phyloP scores from a whole-genome alignment of 2,888 invertebrate species.

The Pachycephus smyrnensis region DNA sequence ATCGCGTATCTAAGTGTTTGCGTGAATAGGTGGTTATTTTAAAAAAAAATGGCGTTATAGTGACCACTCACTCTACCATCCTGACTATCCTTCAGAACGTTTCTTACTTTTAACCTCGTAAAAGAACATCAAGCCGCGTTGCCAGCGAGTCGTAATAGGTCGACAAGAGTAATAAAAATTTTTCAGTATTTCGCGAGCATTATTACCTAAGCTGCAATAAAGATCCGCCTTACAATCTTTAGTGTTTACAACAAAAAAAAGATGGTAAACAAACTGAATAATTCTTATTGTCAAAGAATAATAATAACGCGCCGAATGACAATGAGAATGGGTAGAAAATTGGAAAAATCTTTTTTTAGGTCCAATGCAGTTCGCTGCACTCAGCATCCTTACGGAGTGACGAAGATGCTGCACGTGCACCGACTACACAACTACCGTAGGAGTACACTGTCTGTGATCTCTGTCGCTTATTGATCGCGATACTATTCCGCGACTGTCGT shows the following conservation, averaged over 20 bases:
- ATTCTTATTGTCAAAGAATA: neutral
- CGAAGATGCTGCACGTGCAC: neutral
- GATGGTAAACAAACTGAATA: neutral
- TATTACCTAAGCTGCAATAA: neutral
- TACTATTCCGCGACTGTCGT: slow-evolving; percentile 17
- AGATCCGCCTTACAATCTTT: neutral
- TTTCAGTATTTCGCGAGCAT: neutral
- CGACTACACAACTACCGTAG: neutral
- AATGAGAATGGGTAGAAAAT: neutral
- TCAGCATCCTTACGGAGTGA: neutral
- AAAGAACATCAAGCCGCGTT: neutral
- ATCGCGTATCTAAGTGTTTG: no score
- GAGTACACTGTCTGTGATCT: neutral
- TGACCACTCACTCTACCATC: no score
- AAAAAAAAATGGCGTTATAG: no score
- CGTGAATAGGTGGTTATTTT: no score
- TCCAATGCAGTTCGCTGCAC: neutral
- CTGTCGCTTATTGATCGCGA: neutral
- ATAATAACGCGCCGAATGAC: neutral
- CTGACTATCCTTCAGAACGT: no score
- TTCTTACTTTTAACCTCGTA: no score
- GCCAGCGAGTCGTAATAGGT: neutral
- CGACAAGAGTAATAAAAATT: neutral
- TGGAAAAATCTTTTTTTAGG: neutral
- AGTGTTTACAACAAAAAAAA: neutral